Base-by-base conservation (phyloP, 2,113 vertebrate species). In the Sceloporus undulatus region DNA sequence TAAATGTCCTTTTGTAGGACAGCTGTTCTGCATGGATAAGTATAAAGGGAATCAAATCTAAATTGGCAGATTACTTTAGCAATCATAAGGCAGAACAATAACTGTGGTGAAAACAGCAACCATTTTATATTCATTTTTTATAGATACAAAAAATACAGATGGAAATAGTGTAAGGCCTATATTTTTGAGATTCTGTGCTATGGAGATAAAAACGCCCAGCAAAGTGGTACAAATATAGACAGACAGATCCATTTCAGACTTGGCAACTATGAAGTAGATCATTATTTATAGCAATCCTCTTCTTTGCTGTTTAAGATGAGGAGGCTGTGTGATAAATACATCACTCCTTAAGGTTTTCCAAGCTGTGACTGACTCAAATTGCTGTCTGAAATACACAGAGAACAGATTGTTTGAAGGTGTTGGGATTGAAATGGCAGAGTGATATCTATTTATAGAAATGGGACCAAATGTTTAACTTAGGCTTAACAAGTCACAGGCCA, bases 121-220 rank as follows among this genome's bases (percentile, higher is more conserved):
- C 48, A 7, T 91, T 92, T 84, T 91, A 6, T 27, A 88, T 62
- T 54, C 87, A 82, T 16, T 79, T 48, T 91, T 84, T 48, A 79
- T 19, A 1, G 16, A 25, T 1, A 29, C 83, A 34, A 76, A 21
- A 85, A 86, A 71, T 38, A 25, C 0, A 48, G 14, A 73, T 29
- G 86, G 71, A 3, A 40, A 29, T 42, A 54, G 9, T 40, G 1
- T 52, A 81, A 84, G 18, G 4, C 75, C 8, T 78, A 18, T 14
- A 40, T 79, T 87, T 80, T 2, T 89, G 34, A 38, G 38, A 40
- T 82, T 80, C 21, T 83, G 1, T 13, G 79, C 27, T 54, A 16
- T 25, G 18, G 62, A 73, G 42, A 38, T 88, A 81, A 77, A 80
- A 73, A 81, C 74, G 75, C 68, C 25, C 52, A 56, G 4, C 59